phyloP scores from a whole-genome alignment of 2,888 invertebrate genomes.

The Chaitophorus viminalis region DNA sequence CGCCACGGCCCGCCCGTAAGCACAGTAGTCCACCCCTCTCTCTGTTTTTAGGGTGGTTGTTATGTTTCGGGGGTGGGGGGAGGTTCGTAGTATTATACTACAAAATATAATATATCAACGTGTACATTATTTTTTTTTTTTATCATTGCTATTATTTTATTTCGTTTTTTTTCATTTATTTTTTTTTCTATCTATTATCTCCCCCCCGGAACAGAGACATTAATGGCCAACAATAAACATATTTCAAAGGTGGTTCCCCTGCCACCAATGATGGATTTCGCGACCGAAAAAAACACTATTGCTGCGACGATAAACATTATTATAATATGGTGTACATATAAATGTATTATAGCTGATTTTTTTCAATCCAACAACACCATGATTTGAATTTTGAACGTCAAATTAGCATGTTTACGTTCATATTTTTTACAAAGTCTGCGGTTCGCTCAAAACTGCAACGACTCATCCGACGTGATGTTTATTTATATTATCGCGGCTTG shows the following conservation, averaged over 20 bases:
- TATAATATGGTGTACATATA: neutral
- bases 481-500: neutral
- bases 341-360: neutral
- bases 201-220: constrained; percentile 15
- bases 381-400: neutral
- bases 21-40: constrained; percentile 49
- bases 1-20: constrained; percentile 16
- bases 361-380: too few relatives aligned
- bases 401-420: too few relatives aligned
- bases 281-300: neutral
- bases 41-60: neutral
- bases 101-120: neutral
- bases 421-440: neutral
- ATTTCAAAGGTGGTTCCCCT: neutral
- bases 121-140: neutral
- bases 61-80: neutral
- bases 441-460: neutral
- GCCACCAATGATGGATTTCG: too few relatives aligned
- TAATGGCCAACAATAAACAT: constrained; percentile 15
- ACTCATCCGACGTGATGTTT: neutral
- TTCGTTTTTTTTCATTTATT: neutral
- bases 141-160: neutral
- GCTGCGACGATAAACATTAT: neutral
- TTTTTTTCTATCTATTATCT: neutral
- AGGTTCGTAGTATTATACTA: neutral